Percentiles rank a stretch among this genome's conserved stretches.
These are phyloP conservation scores for Macrobrachium rosenbergii DNA, from an alignment of 1,140 invertebrate genomes.

Conservation along the genomic window DNA sequence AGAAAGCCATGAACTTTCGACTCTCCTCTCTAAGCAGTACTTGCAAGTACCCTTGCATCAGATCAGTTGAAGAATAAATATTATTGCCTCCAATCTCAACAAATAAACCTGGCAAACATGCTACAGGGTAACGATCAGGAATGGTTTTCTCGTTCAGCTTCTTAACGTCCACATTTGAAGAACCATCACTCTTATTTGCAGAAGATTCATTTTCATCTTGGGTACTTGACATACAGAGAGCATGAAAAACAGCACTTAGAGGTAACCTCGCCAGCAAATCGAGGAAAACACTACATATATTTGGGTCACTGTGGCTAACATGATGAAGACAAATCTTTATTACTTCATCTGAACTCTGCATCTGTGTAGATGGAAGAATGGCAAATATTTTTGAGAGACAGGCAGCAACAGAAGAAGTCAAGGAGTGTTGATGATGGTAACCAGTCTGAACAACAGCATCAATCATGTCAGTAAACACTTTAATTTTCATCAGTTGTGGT, in stretches of 20 bases:
- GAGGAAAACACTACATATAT: constrained; percentile 74
- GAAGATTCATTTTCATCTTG: constrained; percentile 49
- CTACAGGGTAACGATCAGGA: no score
- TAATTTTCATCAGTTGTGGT: constrained; percentile 48
- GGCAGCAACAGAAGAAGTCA: constrained; percentile 45
- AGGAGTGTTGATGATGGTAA: constrained; percentile 50
- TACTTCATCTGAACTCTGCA: constrained; percentile 72
- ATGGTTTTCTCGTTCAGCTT: no score
- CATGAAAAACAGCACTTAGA: constrained; percentile 70
- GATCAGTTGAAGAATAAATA: no score
- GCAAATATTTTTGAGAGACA: constrained; percentile 49
- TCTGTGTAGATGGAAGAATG: constrained; percentile 48
- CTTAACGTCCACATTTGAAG: no score
- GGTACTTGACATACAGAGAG: constrained; percentile 30
- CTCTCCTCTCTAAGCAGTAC: no score
- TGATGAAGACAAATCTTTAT: constrained; percentile 79
- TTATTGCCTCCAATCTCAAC: no score
- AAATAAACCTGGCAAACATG: no score
- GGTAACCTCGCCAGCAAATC: constrained; percentile 77
- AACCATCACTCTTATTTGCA: constrained; percentile 54
- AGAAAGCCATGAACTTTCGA: no score
- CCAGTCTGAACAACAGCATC: constrained; percentile 46
- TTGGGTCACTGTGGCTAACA: constrained; percentile 76
- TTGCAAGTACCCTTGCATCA: no score
- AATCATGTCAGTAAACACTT: constrained; percentile 43